These are phyloP conservation scores for Pseudorectes ferrugineus DNA, from an alignment of 2,113 vertebrate genomes.

Conservation along the genomic window DNA sequence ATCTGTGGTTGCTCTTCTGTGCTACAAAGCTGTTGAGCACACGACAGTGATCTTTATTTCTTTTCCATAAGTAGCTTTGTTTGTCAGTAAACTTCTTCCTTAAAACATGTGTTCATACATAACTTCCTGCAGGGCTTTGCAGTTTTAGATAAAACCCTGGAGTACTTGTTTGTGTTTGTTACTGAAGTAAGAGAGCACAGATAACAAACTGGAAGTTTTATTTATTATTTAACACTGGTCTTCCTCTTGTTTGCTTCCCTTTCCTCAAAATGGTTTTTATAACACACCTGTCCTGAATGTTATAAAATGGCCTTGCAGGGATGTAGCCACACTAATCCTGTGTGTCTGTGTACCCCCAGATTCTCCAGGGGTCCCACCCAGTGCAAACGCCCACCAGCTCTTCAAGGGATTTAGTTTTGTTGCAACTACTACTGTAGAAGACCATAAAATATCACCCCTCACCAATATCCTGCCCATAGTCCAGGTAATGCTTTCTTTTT, in stretches of 20 bases:
- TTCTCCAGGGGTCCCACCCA: conserved; percentile 95
- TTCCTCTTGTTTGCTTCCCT: not conserved
- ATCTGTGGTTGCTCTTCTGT: not conserved
- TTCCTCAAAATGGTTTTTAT: not conserved
- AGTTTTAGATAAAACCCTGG: not conserved
- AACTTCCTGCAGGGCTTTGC: not conserved
- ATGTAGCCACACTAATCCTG: not conserved
- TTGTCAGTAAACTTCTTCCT: not conserved
- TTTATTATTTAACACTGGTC: not conserved
- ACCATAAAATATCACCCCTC: conserved; percentile 86
- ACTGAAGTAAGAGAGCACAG: not conserved
- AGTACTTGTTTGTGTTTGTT: not conserved
- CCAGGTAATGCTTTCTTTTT: conserved; percentile 76
- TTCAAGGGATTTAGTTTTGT: conserved; percentile 99
- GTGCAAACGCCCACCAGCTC: conserved; percentile 95
- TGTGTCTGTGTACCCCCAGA: conserved; percentile 73
- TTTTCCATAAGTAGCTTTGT: not conserved
- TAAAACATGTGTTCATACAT: not conserved
- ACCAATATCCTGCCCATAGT: conserved; percentile 89
- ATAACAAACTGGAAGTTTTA: not conserved
- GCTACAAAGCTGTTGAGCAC: not conserved
- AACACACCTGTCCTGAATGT: not conserved
- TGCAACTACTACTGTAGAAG: conserved; percentile 86
- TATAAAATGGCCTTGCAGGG: not conserved
- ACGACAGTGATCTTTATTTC: not conserved